Evolutionary conservation across 2,888 invertebrate genomes (phyloP).

Genomic region (Dusona sp.): DNA sequence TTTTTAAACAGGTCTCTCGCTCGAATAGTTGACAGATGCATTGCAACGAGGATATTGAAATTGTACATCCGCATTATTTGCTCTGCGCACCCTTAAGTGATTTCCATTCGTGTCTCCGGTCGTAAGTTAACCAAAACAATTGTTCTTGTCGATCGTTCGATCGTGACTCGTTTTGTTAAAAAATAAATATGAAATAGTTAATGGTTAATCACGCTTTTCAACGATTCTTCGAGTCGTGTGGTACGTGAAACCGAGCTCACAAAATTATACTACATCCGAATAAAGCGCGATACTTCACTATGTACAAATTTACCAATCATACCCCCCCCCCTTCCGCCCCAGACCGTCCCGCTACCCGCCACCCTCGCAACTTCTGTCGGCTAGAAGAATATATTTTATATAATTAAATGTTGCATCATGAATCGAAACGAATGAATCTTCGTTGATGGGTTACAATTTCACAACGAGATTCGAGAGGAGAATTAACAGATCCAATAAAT

Average conservation of each 20-base stretch:
- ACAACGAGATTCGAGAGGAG: constrained; percentile 38
- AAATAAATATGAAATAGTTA: background rate
- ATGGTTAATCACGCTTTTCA: background rate
- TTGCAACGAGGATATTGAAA: background rate
- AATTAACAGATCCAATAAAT: constrained; percentile 49
- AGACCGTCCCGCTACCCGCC: too few relatives aligned
- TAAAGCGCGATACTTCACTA: background rate
- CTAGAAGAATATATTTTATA: constrained; percentile 35
- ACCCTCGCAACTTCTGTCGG: background rate
- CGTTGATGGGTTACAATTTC: constrained; percentile 58
- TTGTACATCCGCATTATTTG: background rate
- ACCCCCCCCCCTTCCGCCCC: background rate
- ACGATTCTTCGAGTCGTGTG: background rate
- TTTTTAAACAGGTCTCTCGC: background rate
- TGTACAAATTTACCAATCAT: constrained; percentile 11
- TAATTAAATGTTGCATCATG: constrained; percentile 54
- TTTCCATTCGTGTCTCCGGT: background rate
- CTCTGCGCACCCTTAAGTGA: background rate
- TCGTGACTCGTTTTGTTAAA: background rate
- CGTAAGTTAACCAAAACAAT: background rate
- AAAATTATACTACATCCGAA: background rate
- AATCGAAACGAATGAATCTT: constrained; percentile 45
- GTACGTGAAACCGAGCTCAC: background rate
- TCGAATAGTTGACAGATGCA: background rate
- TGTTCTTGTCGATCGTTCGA: background rate